Percentiles rank a stretch among this genome's conserved stretches.
These are phyloP conservation scores for Hippocampus kuda DNA, from an alignment of 2,797 vertebrate genomes.

Conservation along the genomic window DNA sequence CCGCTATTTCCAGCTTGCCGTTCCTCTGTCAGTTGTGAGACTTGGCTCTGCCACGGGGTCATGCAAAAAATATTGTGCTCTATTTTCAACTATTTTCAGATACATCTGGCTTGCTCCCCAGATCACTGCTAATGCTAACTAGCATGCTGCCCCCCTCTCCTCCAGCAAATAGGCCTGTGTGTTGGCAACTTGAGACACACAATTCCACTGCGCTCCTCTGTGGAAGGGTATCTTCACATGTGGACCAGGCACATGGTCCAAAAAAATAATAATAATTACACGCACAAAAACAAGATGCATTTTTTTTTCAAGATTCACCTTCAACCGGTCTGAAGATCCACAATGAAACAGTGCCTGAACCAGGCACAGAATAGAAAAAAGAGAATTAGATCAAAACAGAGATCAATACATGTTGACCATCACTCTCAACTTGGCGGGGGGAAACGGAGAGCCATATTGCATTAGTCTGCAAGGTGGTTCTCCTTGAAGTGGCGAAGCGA, in stretches of 20 bases:
- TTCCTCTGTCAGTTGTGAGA: slow-evolving; percentile 26
- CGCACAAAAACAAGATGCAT: slow-evolving; percentile 54
- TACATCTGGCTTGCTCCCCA: slow-evolving; percentile 14
- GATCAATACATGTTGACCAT: slow-evolving; percentile 60
- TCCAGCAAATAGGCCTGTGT: slow-evolving; percentile 16
- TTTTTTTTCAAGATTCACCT: slow-evolving; percentile 53
- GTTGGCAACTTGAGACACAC: slow-evolving; percentile 50
- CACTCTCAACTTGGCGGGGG: slow-evolving; percentile 50
- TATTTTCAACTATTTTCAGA: slow-evolving; percentile 31
- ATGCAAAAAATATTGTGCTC: slow-evolving; percentile 16
- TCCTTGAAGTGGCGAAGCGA: slow-evolving; percentile 62
- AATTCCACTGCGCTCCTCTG: slow-evolving; percentile 49
- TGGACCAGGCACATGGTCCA: neutral
- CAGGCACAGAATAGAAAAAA: slow-evolving; percentile 19
- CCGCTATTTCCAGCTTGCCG: slow-evolving; percentile 26
- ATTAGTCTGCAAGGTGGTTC: slow-evolving; percentile 58
- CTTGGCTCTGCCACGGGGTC: slow-evolving; percentile 28
- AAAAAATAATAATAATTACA: neutral
- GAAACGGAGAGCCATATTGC: slow-evolving; percentile 65
- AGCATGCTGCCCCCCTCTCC: slow-evolving; percentile 8
- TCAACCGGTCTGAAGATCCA: slow-evolving; percentile 46
- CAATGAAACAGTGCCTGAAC: slow-evolving; percentile 36
- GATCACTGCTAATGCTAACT: slow-evolving; percentile 18
- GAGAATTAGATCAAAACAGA: slow-evolving; percentile 16
- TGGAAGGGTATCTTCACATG: slow-evolving; percentile 51